A percentile compares a stretch with the other conserved stretches of the same genome.
Conservation (phyloP, 2,797 vertebrate genomes). For the Sebastes kiyomatsui region DNA sequence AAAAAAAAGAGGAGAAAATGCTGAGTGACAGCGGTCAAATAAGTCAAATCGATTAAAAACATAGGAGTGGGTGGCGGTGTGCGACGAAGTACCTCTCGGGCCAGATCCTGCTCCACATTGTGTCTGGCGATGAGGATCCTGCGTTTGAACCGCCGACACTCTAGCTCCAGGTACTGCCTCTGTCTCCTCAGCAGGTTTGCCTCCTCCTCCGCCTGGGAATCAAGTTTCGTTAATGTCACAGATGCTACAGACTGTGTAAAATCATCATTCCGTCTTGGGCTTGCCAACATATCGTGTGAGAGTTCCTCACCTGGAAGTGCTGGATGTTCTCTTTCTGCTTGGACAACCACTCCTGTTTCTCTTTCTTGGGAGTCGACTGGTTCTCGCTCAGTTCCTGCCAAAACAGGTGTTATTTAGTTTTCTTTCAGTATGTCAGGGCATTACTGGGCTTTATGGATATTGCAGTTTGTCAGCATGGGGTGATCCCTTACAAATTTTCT, state of each 20-base stretch:
- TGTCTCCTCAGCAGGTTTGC: slow-evolving; percentile 95
- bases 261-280: not conserved
- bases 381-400: slow-evolving; percentile 96
- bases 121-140: slow-evolving; percentile 95
- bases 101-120: slow-evolving; percentile 96
- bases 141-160: slow-evolving; percentile 95
- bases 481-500: not conserved
- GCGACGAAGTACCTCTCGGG: slow-evolving; percentile 90
- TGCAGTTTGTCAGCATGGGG: not conserved
- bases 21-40: not conserved
- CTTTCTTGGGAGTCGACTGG: slow-evolving; percentile 98
- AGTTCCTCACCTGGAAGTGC: slow-evolving; percentile 94
- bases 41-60: not conserved
- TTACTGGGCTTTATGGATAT: not conserved
- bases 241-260: not conserved
- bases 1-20: not conserved
- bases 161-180: slow-evolving; percentile 95
- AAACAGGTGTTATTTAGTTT: slow-evolving; percentile 1
- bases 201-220: slow-evolving; percentile 94
- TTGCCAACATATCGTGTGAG: not conserved
- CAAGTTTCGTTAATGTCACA: not conserved
- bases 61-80: not conserved
- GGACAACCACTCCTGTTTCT: slow-evolving; percentile 98
- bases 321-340: slow-evolving; percentile 99
- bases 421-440: not conserved